A percentile compares a stretch with the other conserved stretches of the same genome.
Conservation (phyloP, 2,888 invertebrate genomes). For the Scaptomyza polygonia region DNA sequence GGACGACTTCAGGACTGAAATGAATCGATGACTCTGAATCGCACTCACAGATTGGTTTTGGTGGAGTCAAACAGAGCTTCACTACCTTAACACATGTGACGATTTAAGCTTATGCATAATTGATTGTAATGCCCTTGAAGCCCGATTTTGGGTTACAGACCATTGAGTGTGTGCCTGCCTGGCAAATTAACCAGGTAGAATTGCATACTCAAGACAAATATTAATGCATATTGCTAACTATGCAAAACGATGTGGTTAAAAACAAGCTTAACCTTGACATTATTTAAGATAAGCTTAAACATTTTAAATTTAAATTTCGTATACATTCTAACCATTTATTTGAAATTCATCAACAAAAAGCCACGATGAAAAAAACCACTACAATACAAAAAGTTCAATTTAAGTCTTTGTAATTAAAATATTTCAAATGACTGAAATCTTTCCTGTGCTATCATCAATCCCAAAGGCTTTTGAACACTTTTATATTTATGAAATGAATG, state of each 20-base stretch:
- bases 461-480: slow-evolving; percentile 58
- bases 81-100: slow-evolving; percentile 58
- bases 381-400: slow-evolving; percentile 37
- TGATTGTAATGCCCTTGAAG: slow-evolving; percentile 63
- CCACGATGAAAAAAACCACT: neutral
- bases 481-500: slow-evolving; percentile 69
- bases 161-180: slow-evolving; percentile 27
- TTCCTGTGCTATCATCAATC: slow-evolving; percentile 46
- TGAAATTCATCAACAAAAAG: slow-evolving; percentile 17
- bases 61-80: slow-evolving; percentile 36
- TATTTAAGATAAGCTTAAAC: neutral
- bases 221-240: slow-evolving; percentile 34
- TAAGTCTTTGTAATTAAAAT: slow-evolving; percentile 37
- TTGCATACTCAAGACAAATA: slow-evolving; percentile 34
- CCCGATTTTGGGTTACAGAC: slow-evolving; percentile 51
- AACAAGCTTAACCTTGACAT: neutral
- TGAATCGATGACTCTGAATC: slow-evolving; percentile 24
- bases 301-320: neutral
- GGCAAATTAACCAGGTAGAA: slow-evolving; percentile 58
- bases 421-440: slow-evolving; percentile 16
- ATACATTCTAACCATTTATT: neutral
- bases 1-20: slow-evolving; percentile 55
- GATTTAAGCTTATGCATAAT: slow-evolving; percentile 73
- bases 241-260: slow-evolving; percentile 22
- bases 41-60: slow-evolving; percentile 25